Conservation (phyloP, 2,888 invertebrate genomes). For the Carabus problematicus region DNA sequence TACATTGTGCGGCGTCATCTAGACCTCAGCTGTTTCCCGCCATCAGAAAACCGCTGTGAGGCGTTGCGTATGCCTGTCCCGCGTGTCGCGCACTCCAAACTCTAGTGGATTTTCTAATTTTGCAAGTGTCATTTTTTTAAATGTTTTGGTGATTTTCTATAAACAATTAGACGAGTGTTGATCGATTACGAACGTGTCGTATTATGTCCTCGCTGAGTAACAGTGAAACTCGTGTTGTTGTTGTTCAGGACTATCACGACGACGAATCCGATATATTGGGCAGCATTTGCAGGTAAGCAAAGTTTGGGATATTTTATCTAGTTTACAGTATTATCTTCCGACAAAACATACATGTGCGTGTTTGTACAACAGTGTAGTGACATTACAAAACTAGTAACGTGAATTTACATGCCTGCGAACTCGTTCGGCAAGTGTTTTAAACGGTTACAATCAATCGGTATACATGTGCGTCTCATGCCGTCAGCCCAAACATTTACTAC, state of each 20-base stretch:
- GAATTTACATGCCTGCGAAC: neutral
- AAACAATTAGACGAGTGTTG: constrained; percentile 26
- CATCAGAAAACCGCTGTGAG: constrained; percentile 69
- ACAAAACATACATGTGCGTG: constrained; percentile 14
- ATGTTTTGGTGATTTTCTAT: constrained; percentile 42
- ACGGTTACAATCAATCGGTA: too few species aligned
- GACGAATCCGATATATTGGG: constrained; percentile 63
- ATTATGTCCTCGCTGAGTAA: constrained; percentile 65
- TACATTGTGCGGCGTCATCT: constrained; percentile 59
- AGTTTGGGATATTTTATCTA: neutral
- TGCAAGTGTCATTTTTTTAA: constrained; percentile 46
- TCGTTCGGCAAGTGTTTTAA: too few species aligned
- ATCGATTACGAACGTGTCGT: constrained; percentile 19
- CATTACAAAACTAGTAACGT: neutral
- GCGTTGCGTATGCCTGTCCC: constrained; percentile 63
- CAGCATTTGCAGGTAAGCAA: constrained; percentile 61
- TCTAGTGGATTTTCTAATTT: constrained; percentile 53
- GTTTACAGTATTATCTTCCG: constrained; percentile 3
- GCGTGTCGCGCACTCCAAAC: constrained; percentile 54
- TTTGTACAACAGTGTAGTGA: constrained; percentile 2
- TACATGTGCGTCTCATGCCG: constrained; percentile 35
- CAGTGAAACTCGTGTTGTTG: constrained; percentile 59
- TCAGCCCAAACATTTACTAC: neutral
- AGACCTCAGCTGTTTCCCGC: constrained; percentile 75
- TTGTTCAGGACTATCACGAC: constrained; percentile 63